phyloP scores from a whole-genome alignment of 92 coral and sea anemone genomes.

The Umimayanthus kanabou region DNA sequence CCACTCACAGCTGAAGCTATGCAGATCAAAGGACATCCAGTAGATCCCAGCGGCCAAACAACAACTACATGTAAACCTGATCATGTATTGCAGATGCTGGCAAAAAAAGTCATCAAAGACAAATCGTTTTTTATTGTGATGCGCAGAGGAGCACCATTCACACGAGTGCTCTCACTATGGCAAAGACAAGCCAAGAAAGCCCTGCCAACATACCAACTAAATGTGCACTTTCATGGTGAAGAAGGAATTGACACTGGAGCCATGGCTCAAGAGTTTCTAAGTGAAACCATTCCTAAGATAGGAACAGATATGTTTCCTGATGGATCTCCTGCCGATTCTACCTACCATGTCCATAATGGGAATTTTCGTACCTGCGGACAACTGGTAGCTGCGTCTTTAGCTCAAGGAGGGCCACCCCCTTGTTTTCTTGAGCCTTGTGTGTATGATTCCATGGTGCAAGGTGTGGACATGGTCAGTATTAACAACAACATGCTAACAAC shows the following conservation, averaged over 20 bases:
- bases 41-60: too few species aligned
- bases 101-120: constrained; percentile 25
- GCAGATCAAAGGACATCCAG: constrained; percentile 10
- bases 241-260: constrained; percentile 54
- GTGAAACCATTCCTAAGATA: constrained; percentile 34
- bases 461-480: constrained; percentile 45
- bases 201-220: constrained; percentile 25
- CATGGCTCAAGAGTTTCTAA: constrained; percentile 46
- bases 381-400: constrained; percentile 43
- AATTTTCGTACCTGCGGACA: constrained; percentile 47
- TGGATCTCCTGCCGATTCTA: constrained; percentile 55
- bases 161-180: constrained; percentile 49
- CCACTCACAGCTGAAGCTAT: constrained; percentile 26
- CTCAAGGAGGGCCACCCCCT: constrained; percentile 54
- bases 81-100: constrained; percentile 21
- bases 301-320: constrained; percentile 51
- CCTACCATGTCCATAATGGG: constrained; percentile 54
- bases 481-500: constrained; percentile 19
- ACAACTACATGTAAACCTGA: constrained; percentile 22
- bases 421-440: constrained; percentile 52
- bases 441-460: constrained; percentile 40
- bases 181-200: constrained; percentile 56
- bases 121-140: constrained; percentile 38
- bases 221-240: constrained; percentile 47
- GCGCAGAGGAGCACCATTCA: constrained; percentile 42